Percentiles rank a stretch among this genome's conserved stretches.
Conservation (phyloP, 2,888 invertebrate species). For the Drosophila differens region DNA sequence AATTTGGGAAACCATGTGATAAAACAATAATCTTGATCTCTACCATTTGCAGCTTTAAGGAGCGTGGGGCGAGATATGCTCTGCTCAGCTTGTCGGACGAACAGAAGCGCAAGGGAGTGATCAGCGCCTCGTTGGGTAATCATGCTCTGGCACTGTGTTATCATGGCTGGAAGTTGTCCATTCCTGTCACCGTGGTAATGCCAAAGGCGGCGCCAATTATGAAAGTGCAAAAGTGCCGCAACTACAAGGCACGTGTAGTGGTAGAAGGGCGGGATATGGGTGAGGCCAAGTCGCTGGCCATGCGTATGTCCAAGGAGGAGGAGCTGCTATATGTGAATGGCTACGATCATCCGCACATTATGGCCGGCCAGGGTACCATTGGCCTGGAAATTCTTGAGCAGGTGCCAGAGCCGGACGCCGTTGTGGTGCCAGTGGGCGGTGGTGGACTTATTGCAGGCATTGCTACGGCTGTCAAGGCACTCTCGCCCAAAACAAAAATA, state of each 20-base stretch:
- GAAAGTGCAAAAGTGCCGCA: slow-evolving; percentile 95
- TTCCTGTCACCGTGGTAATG: slow-evolving; percentile 96
- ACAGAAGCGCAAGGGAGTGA: slow-evolving; percentile 91
- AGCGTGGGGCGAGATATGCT: slow-evolving; percentile 95
- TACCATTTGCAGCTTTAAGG: slow-evolving; percentile 91
- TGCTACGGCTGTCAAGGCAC: slow-evolving; percentile 94
- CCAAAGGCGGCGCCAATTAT: slow-evolving; percentile 97
- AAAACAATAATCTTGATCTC: not conserved
- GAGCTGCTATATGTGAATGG: slow-evolving; percentile 95
- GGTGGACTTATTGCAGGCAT: slow-evolving; percentile 97
- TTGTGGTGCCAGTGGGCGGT: slow-evolving; percentile 94
- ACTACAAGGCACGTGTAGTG: slow-evolving; percentile 93
- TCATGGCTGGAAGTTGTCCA: slow-evolving; percentile 90
- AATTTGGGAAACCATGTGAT: not conserved
- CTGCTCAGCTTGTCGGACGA: slow-evolving; percentile 91
- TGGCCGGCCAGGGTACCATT: slow-evolving; percentile 97
- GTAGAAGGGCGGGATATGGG: slow-evolving; percentile 91
- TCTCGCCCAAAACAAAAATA: slow-evolving; percentile 92
- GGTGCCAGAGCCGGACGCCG: slow-evolving; percentile 94
- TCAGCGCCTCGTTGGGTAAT: slow-evolving; percentile 97
- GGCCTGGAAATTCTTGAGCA: slow-evolving; percentile 97
- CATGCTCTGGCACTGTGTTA: slow-evolving; percentile 94
- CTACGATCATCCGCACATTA: slow-evolving; percentile 97
- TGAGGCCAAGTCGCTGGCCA: slow-evolving; percentile 93
- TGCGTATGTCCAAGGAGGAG: slow-evolving; percentile 90